Conservation (phyloP, 35 echinoderm and acorn worm genomes). For the Heliocidaris tuberculata region DNA sequence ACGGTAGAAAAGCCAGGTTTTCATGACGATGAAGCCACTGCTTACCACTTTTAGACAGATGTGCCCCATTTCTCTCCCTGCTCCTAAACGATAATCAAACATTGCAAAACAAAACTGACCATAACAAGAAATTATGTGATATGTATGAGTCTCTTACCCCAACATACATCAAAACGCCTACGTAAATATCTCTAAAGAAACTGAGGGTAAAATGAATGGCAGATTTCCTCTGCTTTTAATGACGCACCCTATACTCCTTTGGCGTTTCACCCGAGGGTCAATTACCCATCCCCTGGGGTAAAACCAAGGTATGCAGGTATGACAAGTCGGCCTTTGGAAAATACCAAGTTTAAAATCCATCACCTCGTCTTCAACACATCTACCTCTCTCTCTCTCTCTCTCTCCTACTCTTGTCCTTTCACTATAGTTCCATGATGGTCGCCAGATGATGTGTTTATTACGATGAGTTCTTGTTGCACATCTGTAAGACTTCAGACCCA, state of each 20-base stretch:
- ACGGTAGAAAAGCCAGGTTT: too few relatives aligned
- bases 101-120: too few relatives aligned
- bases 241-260: not conserved
- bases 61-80: too few relatives aligned
- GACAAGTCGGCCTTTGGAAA: not conserved
- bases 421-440: not conserved
- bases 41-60: too few relatives aligned
- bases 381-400: not conserved
- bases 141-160: too few relatives aligned
- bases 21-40: too few relatives aligned
- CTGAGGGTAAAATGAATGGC: too few relatives aligned
- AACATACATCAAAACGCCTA: too few relatives aligned
- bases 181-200: too few relatives aligned
- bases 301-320: conserved; percentile 33
- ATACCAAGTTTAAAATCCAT: conserved; percentile 12
- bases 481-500: conserved; percentile 27
- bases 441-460: conserved; percentile 49
- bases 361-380: conserved; percentile 20
- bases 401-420: not conserved
- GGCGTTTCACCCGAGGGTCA: conserved; percentile 41
- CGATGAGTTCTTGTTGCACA: not conserved
- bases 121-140: too few relatives aligned
- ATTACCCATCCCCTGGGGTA: conserved; percentile 25
- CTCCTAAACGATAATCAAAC: too few relatives aligned
- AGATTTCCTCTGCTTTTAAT: not conserved